Base-by-base conservation (phyloP, 2,797 vertebrate genomes). In the Syngnathus rostellatus region DNA sequence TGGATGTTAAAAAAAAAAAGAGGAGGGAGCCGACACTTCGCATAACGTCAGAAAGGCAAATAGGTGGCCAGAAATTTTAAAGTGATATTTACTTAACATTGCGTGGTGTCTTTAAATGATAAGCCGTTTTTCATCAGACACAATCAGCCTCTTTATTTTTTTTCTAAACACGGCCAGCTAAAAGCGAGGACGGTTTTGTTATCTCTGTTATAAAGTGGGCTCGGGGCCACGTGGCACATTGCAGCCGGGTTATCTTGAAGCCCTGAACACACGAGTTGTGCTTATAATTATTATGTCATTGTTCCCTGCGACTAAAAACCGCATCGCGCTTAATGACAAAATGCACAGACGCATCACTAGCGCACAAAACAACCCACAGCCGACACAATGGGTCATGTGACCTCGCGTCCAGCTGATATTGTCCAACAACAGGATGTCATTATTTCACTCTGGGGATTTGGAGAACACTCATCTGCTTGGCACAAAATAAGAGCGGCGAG, bases 171-270 rank as follows among this genome's bases (percentile, higher is more conserved):
- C 16, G n/a, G 12, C 55, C 21, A 21, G 37, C 16, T 38, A n/a
- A 21, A 66, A 46, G 16, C 16, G 45, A 67, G 68, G 74, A 81
- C 73, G 66, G 72, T 65, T 74, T 75, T 66, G 75, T 83, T 81
- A 81, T 81, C 82, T 83, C 69, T 63, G 64, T 69, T 65, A 68
- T 70, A 67, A 73, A 72, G 72, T 50, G 62, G 79, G 85, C 77
- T 16, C 8, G 11, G 25, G 3, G 72, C 84, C 81, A 85, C 62
- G 50, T 78, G 81, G 81, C 79, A 50, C 31, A 1, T n/a, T 25
- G 37, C 48, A 38, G 46, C 63, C 48, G 3, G 48, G 40, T 45
- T 62, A 46, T 41, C 60, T 62, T 46, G 14, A 62, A 62, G 41
- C 14, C 9, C 8, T 21, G 9, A 6, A 61, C 2, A 14, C 38